phyloP scores from a whole-genome alignment of 1,140 invertebrate species.

The Drosophila orosa region DNA sequence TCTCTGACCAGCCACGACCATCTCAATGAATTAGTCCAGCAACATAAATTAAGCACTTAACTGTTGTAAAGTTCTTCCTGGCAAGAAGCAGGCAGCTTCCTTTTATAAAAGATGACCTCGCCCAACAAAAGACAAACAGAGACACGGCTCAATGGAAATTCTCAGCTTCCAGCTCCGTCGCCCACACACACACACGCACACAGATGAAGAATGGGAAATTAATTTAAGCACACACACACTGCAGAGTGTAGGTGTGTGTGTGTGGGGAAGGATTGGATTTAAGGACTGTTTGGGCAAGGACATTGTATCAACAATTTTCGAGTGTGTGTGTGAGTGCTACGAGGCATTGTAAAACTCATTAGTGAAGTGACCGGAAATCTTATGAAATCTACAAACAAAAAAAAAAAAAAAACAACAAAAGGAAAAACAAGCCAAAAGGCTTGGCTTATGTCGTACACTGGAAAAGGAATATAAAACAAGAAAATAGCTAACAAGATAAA shows the following conservation, averaged over 20 bases:
- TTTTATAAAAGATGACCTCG: slow-evolving; percentile 38
- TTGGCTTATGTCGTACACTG: slow-evolving; percentile 28
- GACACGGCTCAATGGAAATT: slow-evolving; percentile 62
- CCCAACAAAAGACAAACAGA: slow-evolving; percentile 55
- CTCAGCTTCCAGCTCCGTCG: background rate
- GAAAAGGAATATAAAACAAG: background rate
- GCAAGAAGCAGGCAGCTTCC: slow-evolving; percentile 13
- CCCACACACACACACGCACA: slow-evolving; percentile 8
- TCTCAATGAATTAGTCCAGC: slow-evolving; percentile 56
- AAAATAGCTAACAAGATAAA: background rate
- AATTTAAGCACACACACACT: slow-evolving; percentile 66
- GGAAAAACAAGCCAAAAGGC: slow-evolving; percentile 49
- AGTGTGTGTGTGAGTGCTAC: slow-evolving; percentile 40
- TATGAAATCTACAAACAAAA: slow-evolving; percentile 65
- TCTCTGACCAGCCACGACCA: slow-evolving; percentile 33
- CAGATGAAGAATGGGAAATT: slow-evolving; percentile 69
- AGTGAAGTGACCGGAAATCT: slow-evolving; percentile 82
- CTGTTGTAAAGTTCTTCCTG: slow-evolving; percentile 47
- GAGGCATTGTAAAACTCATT: slow-evolving; percentile 78
- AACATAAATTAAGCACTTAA: slow-evolving; percentile 71
- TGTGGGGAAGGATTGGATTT: slow-evolving; percentile 48
- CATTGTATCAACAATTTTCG: slow-evolving; percentile 65
- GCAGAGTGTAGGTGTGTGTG: slow-evolving; percentile 3
- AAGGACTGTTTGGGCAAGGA: slow-evolving; percentile 51
- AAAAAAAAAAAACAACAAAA: slow-evolving; percentile 17